Evolutionary conservation across 2,888 invertebrate species (phyloP).

Genomic region (Anarsia innoxiella): DNA sequence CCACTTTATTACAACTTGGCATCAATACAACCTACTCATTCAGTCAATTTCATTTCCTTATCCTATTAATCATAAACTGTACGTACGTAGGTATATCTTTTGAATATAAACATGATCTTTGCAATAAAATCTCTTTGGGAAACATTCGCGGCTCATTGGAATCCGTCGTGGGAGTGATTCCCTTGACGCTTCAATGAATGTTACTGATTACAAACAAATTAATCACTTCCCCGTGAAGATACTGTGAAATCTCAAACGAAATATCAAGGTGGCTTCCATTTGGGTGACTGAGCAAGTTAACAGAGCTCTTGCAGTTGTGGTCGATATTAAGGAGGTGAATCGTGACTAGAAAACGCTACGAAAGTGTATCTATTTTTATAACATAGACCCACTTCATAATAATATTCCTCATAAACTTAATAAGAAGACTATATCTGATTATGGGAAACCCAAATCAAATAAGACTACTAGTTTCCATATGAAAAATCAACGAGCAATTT

Average conservation of each 20-base stretch:
- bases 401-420: no score
- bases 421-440: conserved; percentile 15
- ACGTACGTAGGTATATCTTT: no score
- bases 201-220: conserved; percentile 62
- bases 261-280: no score
- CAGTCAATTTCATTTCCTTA: no score
- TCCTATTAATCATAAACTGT: no score
- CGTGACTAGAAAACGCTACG: conserved; percentile 12
- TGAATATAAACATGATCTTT: no score
- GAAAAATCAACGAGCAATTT: conserved; percentile 36
- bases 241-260: no score
- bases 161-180: conserved; percentile 54
- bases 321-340: conserved; percentile 8
- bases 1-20: no score
- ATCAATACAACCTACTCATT: no score
- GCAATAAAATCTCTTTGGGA: conserved; percentile 41
- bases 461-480: conserved; percentile 25
- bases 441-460: conserved; percentile 28
- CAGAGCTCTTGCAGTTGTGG: no score
- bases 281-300: no score
- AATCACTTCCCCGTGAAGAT: conserved; percentile 41
- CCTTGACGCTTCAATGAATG: conserved; percentile 65
- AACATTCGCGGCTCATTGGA: conserved; percentile 32
- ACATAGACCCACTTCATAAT: no score
- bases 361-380: conserved; percentile 23